A percentile compares a stretch with the other conserved stretches of the same genome.
phyloP scores from a whole-genome alignment of 2,113 vertebrate genomes.

The Lasiurus cinereus region DNA sequence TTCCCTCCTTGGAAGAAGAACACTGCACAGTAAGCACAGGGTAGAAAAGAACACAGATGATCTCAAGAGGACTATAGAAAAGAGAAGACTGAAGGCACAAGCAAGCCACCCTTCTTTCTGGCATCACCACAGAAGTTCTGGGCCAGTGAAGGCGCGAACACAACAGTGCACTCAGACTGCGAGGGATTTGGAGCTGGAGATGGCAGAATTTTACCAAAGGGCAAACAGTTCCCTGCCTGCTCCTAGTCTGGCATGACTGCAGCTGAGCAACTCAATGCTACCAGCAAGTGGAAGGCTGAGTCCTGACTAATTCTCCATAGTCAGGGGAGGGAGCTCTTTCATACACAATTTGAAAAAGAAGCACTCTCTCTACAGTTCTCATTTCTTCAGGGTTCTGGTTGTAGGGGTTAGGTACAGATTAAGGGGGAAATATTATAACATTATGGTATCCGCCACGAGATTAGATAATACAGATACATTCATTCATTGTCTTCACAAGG shows the following conservation, averaged over 20 bases:
- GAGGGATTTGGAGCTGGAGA: not conserved
- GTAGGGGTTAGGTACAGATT: not conserved
- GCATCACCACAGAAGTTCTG: not conserved
- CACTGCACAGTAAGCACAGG: conserved; percentile 71
- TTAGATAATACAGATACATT: not conserved
- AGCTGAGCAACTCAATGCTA: not conserved
- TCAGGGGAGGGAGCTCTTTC: not conserved
- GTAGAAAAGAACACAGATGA: conserved; percentile 52
- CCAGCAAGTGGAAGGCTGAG: not conserved
- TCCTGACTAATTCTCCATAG: rapidly evolving
- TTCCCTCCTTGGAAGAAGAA: conserved; percentile 72
- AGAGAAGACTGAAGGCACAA: conserved; percentile 2
- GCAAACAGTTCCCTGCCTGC: not conserved
- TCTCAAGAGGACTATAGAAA: conserved; percentile 1
- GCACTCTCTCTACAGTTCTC: not conserved
- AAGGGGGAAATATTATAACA: not conserved
- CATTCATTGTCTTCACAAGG: not conserved
- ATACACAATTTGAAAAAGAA: not conserved
- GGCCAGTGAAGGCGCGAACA: not conserved
- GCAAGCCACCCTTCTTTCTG: not conserved
- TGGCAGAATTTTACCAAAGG: not conserved
- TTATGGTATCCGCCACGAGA: not conserved
- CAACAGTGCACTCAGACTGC: rapidly evolving
- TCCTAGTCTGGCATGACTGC: not conserved
- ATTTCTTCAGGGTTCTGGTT: not conserved